Percentiles rank a stretch among this genome's conserved stretches.
phyloP scores from a whole-genome alignment of 2,113 vertebrate species.

The Alces alces region DNA sequence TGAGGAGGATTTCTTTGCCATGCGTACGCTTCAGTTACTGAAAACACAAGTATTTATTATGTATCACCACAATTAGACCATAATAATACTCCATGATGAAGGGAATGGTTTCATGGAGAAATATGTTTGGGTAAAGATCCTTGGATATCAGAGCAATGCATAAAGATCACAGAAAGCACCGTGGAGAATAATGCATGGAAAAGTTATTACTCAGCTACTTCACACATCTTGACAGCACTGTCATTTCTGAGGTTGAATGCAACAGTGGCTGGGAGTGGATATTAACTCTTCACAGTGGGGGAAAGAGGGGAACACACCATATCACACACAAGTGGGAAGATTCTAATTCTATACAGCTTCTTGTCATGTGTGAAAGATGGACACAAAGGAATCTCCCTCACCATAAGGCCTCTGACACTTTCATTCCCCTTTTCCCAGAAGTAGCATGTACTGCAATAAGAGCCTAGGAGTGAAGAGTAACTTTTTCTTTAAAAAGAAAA shows the following conservation, averaged over 20 bases:
- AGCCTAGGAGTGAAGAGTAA: neutral
- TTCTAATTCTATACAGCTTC: neutral
- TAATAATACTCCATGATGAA: neutral
- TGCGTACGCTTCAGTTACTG: neutral
- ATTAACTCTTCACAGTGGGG: neutral
- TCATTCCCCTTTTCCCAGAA: neutral
- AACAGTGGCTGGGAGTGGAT: rapidly evolving
- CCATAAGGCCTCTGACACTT: neutral
- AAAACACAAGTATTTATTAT: neutral
- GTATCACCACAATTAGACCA: neutral
- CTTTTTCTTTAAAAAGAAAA: neutral
- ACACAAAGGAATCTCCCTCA: neutral
- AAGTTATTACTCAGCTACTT: neutral
- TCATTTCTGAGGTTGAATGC: neutral
- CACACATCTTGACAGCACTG: neutral
- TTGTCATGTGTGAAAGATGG: neutral
- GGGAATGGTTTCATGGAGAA: neutral
- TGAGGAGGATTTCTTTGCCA: neutral
- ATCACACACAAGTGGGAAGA: neutral
- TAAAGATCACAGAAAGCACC: neutral
- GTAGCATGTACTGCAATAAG: neutral
- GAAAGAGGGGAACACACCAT: rapidly evolving
- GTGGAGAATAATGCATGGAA: neutral
- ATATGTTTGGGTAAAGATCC: neutral
- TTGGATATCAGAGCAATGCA: neutral